phyloP scores from a whole-genome alignment of 64 coral and sea anemone species.

The Platygyra sinensis region DNA sequence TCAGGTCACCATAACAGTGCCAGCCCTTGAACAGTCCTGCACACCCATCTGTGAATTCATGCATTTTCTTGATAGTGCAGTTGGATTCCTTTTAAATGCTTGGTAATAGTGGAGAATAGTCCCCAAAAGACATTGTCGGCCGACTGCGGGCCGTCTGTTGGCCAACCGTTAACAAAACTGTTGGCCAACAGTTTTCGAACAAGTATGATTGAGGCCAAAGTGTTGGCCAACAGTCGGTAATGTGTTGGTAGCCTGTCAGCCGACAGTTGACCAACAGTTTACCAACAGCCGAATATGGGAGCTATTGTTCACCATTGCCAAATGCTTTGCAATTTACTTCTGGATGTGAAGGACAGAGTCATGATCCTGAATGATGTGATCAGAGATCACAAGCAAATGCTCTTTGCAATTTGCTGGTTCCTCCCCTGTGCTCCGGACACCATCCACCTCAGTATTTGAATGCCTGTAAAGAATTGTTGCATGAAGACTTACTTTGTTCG shows the following conservation, averaged over 20 bases:
- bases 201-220: no score
- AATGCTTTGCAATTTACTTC: not conserved
- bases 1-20: constrained; percentile 3
- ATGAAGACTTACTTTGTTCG: not conserved
- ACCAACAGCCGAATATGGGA: no score
- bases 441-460: constrained; percentile 8
- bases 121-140: no score
- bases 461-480: not conserved
- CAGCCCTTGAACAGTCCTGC: not conserved
- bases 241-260: no score
- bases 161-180: no score
- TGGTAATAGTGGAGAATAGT: no score
- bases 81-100: not conserved
- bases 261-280: no score
- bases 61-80: not conserved
- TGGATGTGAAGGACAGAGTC: constrained; percentile 49
- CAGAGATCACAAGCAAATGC: constrained; percentile 43
- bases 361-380: constrained; percentile 9
- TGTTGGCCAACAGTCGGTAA: no score
- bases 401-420: constrained; percentile 12
- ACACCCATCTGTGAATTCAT: constrained; percentile 31
- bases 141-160: no score
- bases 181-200: no score
- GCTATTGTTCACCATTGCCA: no score
- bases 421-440: constrained; percentile 13